phyloP scores from a whole-genome alignment of 1,140 invertebrate genomes.

The Drosophila parabipectinata region DNA sequence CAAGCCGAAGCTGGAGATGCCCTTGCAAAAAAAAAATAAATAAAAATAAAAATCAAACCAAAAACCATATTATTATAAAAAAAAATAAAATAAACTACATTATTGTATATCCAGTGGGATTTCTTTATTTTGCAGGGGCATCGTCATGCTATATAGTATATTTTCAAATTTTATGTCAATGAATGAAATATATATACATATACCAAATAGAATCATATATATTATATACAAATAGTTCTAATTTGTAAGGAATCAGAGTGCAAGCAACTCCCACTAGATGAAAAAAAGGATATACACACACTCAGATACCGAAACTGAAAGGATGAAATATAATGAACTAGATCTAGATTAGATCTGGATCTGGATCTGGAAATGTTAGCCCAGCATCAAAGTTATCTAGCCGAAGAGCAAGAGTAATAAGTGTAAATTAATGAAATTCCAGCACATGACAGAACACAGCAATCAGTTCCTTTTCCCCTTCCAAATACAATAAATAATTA shows the following conservation, averaged over 20 bases:
- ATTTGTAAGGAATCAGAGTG: constrained; percentile 52
- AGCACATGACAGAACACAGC: constrained; percentile 22
- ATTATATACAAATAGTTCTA: constrained; percentile 50
- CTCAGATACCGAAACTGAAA: constrained; percentile 5
- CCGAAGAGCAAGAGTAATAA: constrained; percentile 41
- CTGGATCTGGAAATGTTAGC: constrained; percentile 20
- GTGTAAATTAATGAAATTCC: constrained; percentile 52
- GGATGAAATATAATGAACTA: constrained; percentile 1
- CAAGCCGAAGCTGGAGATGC: constrained; percentile 1
- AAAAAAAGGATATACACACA: constrained; percentile 23
- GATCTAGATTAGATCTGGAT: neutral
- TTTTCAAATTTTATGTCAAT: constrained; percentile 66
- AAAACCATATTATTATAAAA: neutral
- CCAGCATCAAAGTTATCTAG: constrained; percentile 40
- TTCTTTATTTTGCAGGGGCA: constrained; percentile 6
- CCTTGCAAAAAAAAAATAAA: constrained; percentile 3
- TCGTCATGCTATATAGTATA: constrained; percentile 38
- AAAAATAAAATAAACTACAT: neutral
- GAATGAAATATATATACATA: constrained; percentile 48
- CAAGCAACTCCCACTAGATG: constrained; percentile 20
- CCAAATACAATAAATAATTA: constrained; percentile 46
- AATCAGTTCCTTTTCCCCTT: constrained; percentile 25
- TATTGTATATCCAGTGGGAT: neutral
- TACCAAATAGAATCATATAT: constrained; percentile 49
- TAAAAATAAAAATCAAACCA: neutral